Base-by-base conservation (phyloP, 2,113 vertebrate species). In the Ammodytes dubius region DNA sequence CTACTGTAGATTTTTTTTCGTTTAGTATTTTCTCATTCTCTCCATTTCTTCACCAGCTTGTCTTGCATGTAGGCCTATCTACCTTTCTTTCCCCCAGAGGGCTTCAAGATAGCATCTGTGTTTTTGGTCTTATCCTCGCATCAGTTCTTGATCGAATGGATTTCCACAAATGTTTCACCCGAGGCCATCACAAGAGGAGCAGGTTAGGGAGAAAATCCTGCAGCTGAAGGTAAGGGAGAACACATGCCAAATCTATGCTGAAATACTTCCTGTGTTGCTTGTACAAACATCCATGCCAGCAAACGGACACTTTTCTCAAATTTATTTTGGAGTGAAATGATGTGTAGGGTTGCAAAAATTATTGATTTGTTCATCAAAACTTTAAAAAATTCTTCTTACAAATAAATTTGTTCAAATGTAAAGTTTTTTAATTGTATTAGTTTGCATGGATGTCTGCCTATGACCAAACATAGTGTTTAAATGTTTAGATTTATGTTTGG, bases 161-260 rank as follows among this genome's bases (percentile, higher is more conserved):
- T 70, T 87, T 65, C 68, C 53, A 69, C 63, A 82, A 83, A 71
- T 27, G 46, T 66, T 76, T 87, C 57, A 77, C 72, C 84, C 56
- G 50, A 52, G 69, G 47, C 81, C 52, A 47, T 71, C 69, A 63
- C 59, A 47, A 52, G 57, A 53, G 43, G 53, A 78, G 59, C 70
- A 37, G 56, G 73, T 77, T 57, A 17, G 70, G 27, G 80, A 81
- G 54, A 0, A 76, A 90, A 81, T 75, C 65, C 17, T 53, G 13
- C 63, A 50, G 50, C 37, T 60, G 45, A 63, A n/a, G 57, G 45
- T 60, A 9, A 50, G 17, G 72, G 42, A 67, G 61, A 67, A 58
- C 46, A 61, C 35, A 71, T 42, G 71, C 47, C 68, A 57, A 79
- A 76, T 70, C 75, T 57, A 19, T 59, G n/a, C 63, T 61, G 19